Evolutionary conservation across 1,140 invertebrate species (phyloP).

Genomic region (Halesus radiatus): DNA sequence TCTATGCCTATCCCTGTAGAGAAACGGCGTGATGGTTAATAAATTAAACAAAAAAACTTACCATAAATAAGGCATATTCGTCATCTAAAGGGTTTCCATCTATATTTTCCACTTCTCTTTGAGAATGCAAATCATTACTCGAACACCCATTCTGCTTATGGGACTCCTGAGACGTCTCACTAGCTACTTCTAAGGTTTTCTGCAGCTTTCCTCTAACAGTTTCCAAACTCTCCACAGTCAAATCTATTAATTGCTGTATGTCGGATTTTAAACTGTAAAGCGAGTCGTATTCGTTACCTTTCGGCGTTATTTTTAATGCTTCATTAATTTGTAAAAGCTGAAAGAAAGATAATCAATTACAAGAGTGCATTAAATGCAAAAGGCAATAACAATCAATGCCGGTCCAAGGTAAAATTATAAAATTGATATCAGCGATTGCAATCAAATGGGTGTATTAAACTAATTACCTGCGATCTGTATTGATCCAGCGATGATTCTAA

Average conservation of each 20-base stretch:
- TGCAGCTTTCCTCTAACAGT: conserved; percentile 58
- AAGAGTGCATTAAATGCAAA: background rate
- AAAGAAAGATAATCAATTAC: conserved; percentile 53
- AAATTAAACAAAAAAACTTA: conserved; percentile 57
- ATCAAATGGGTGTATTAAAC: background rate
- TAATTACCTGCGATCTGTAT: conserved; percentile 70
- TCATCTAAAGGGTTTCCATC: conserved; percentile 70
- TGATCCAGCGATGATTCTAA: conserved; percentile 64
- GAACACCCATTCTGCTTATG: background rate
- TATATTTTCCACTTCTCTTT: conserved; percentile 55
- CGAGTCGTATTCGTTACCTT: conserved; percentile 71
- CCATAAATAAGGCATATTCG: conserved; percentile 81
- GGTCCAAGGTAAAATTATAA: too few relatives aligned
- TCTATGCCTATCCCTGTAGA: too few relatives aligned
- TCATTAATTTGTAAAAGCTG: conserved; percentile 75
- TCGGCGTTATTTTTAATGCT: conserved; percentile 68
- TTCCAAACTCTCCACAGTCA: conserved; percentile 74
- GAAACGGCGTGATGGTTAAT: conserved; percentile 8
- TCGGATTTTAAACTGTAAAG: conserved; percentile 74
- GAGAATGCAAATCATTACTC: background rate
- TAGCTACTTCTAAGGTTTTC: conserved; percentile 34
- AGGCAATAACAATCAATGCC: too few relatives aligned
- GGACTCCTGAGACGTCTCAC: background rate
- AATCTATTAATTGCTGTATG: conserved; percentile 75
- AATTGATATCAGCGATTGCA: too few relatives aligned